A percentile compares a stretch with the other conserved stretches of the same genome.
phyloP scores from a whole-genome alignment of 2,888 invertebrate genomes.

The Drosophila conformis region DNA sequence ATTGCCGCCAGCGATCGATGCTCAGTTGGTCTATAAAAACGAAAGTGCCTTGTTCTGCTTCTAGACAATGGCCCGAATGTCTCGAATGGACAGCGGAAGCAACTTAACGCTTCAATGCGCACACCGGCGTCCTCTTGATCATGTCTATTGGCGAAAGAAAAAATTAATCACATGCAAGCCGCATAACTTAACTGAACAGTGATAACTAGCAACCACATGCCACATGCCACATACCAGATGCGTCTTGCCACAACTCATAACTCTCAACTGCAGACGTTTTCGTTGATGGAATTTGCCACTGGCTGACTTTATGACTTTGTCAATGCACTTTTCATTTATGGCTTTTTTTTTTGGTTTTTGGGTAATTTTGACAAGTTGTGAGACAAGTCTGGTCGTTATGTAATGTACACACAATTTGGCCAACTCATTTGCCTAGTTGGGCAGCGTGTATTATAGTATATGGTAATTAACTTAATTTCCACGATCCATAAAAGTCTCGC shows the following conservation, averaged over 20 bases:
- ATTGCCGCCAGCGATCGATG: conserved; percentile 43
- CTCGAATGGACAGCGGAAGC: conserved; percentile 38
- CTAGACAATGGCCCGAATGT: conserved; percentile 46
- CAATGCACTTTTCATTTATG: conserved; percentile 34
- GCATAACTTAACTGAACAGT: conserved; percentile 34
- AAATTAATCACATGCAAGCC: conserved; percentile 32
- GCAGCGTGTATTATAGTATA: conserved; percentile 28
- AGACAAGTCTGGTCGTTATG: conserved; percentile 29
- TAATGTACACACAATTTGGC: conserved; percentile 35
- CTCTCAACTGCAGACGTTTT: conserved; percentile 5
- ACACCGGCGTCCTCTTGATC: conserved; percentile 21
- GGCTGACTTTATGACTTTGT: conserved; percentile 16
- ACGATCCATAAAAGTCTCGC: conserved; percentile 72
- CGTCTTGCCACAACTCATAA: conserved; percentile 18
- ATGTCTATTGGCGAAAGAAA: conserved; percentile 16
- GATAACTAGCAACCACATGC: conserved; percentile 10
- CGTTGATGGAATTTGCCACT: conserved; percentile 15
- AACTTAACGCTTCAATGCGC: conserved; percentile 48
- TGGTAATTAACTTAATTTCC: conserved; percentile 79
- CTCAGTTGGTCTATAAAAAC: conserved; percentile 35
- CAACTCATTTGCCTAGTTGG: conserved; percentile 40
- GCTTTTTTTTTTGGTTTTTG: neutral
- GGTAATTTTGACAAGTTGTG: conserved; percentile 37
- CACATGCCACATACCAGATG: conserved; percentile 9
- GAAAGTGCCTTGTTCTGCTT: conserved; percentile 68